These are phyloP conservation scores for Conus betulinus DNA, from an alignment of 1,140 invertebrate genomes.

Conservation along the genomic window DNA sequence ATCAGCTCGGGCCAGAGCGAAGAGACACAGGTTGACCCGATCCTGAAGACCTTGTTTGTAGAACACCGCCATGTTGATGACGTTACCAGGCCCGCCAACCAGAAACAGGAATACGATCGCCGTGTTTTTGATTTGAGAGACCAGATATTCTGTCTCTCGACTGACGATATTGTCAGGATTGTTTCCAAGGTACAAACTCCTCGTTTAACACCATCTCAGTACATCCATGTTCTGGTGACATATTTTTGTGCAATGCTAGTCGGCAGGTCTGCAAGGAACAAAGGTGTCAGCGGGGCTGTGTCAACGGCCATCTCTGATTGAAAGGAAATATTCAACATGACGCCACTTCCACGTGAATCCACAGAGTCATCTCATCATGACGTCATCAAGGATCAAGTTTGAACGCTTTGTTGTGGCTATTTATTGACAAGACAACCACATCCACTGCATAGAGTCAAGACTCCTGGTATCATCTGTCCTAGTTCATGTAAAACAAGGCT, in stretches of 20 bases:
- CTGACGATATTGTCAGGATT: neutral
- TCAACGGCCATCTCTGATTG: neutral
- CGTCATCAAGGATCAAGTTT: too few species aligned
- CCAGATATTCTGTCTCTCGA: neutral
- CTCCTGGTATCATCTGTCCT: too few species aligned
- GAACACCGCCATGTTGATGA: constrained; percentile 1
- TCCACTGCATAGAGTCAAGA: too few species aligned
- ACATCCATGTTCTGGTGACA: neutral
- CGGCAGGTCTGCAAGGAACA: neutral
- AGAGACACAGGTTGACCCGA: neutral
- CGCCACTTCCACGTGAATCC: neutral
- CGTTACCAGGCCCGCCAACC: neutral
- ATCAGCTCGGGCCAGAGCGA: neutral
- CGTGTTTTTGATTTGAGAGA: neutral
- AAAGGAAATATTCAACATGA: neutral
- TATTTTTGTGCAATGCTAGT: neutral
- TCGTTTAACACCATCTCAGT: neutral
- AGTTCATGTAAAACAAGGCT: too few species aligned
- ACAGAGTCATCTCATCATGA: neutral
- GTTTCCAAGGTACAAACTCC: neutral
- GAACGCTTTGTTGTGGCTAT: too few species aligned
- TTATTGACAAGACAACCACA: too few species aligned
- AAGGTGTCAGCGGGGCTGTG: neutral
- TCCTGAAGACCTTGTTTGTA: neutral
- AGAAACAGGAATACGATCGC: neutral